Evolutionary conservation across 2,797 vertebrate species (phyloP).

Genomic region (Acanthurus tractus): DNA sequence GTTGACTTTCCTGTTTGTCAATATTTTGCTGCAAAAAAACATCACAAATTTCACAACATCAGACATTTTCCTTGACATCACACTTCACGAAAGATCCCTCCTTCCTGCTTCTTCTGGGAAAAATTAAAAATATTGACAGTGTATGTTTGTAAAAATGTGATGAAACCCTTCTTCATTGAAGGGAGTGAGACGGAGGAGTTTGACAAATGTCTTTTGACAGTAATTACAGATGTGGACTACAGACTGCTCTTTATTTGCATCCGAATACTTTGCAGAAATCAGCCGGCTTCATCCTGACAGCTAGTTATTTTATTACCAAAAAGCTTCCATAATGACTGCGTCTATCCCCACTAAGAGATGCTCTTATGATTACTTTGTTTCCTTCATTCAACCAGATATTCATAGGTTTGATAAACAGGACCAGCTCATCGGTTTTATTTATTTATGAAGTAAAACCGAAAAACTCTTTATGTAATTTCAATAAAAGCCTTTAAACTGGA

Average conservation of each 20-base stretch:
- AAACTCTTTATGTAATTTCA: conserved; percentile 60
- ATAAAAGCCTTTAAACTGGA: conserved; percentile 61
- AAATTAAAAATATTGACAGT: too few relatives aligned
- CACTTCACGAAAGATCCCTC: too few relatives aligned
- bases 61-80: too few relatives aligned
- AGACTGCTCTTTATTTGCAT: neutral
- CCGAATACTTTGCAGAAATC: neutral
- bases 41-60: too few relatives aligned
- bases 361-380: neutral
- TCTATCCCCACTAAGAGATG: neutral
- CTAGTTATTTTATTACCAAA: neutral
- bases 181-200: too few relatives aligned
- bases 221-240: neutral
- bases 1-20: too few relatives aligned
- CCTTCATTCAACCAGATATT: neutral
- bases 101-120: too few relatives aligned
- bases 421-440: conserved; percentile 8
- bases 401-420: neutral
- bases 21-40: conserved; percentile 7
- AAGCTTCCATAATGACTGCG: neutral
- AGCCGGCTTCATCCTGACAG: neutral
- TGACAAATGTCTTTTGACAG: neutral
- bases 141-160: too few relatives aligned
- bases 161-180: too few relatives aligned
- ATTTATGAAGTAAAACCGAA: too few relatives aligned